Evolutionary conservation across 2,797 vertebrate genomes (phyloP), one percentile per base, ranked within the genome.

Genomic region (Distichodus sexfasciatus): DNA sequence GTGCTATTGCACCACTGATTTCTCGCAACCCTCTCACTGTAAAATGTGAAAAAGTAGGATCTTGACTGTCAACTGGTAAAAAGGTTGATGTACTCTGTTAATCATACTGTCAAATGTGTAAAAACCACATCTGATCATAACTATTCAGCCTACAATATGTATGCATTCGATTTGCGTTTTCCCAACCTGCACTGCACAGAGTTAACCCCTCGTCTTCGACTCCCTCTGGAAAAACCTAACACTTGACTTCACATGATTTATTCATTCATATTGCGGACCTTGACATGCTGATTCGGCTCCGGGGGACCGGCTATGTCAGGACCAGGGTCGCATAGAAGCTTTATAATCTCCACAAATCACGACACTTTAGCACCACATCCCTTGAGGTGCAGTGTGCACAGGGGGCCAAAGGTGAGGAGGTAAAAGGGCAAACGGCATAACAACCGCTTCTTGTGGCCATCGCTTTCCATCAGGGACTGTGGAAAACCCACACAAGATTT

Each of bases 341-440:
- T 48, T 23, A 50, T 23, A 76, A 48, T 53, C 71, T 33, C 35
- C 24, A 53, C 17, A 69, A 65, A 69, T 69, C 43, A 48, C 28
- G 23, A 43, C 26, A 60, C 38, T 59, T 60, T 64, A 64, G 23
- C 33, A 57, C 44, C 47, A 14, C 59, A 67, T 70, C 17, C 62
- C 47, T 51, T 35, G 48, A 21, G 17, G 29, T 46, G 23, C 19
- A 44, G 47, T 55, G 41, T 36, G 47, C 35, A 51, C 12, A 69
- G 54, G 55, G 58, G 55, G 58, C 36, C 43, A 67, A 36, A 36
- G 31, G 40, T 54, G 28, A 55, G 1, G 50, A 46, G 60, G 28
- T 53, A 17, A 23, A 0, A 36, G 47, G 62, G 41, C 41, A 66
- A 54, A 55, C 28, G 4, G n/a, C 26, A 50, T 21, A 51, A 35